phyloP scores from a whole-genome alignment of 2,113 vertebrate species.

The Etia nguti region DNA sequence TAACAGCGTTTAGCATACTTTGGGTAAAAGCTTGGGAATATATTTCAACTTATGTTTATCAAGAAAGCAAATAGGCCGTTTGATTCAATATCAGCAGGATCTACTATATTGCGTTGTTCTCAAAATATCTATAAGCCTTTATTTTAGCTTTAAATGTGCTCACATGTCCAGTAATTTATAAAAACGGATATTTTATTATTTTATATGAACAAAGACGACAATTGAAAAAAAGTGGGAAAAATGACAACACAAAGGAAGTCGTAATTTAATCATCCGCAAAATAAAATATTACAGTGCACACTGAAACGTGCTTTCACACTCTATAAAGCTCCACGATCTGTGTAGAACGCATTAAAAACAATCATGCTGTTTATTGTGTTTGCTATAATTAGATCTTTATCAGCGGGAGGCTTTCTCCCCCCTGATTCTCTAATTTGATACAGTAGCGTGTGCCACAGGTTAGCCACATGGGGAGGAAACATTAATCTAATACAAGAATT shows the following conservation, averaged over 20 bases:
- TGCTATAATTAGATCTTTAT: conserved; percentile 67
- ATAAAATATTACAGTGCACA: background rate
- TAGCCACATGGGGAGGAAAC: conserved; percentile 61
- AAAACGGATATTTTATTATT: background rate
- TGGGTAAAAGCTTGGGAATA: background rate
- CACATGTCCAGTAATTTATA: background rate
- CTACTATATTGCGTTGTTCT: background rate
- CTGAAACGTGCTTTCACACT: background rate
- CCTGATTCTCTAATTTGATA: conserved; percentile 68
- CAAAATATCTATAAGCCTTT: background rate
- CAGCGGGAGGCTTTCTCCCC: conserved; percentile 44
- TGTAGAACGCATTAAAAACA: conserved; percentile 52
- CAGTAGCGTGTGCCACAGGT: conserved; percentile 43
- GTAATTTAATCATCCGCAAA: background rate
- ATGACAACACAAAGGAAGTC: background rate
- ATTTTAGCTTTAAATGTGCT: background rate
- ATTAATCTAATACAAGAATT: conserved; percentile 69
- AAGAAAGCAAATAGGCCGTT: fast-evolving
- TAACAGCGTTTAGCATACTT: background rate
- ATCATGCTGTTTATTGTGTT: conserved; percentile 70
- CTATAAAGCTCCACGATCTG: background rate
- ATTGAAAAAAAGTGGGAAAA: background rate
- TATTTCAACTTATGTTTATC: background rate
- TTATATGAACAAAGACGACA: background rate
- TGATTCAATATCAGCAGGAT: background rate